Evolutionary conservation across 2,888 invertebrate genomes (phyloP).

Genomic region (Keiferia lycopersicella): DNA sequence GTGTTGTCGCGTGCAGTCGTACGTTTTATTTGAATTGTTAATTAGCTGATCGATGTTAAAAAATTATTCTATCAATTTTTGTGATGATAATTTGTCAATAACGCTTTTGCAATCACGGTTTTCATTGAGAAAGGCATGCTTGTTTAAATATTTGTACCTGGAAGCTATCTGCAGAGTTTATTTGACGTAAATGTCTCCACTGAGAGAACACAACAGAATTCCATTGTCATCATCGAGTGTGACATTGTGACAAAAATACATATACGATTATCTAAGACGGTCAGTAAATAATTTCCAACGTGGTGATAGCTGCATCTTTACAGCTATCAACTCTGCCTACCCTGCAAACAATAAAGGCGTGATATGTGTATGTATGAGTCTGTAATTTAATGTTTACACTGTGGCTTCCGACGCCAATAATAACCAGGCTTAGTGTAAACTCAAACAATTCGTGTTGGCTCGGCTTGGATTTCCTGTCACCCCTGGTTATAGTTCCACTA

Average conservation of each 20-base stretch:
- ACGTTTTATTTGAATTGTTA: conserved; percentile 47
- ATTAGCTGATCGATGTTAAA: conserved; percentile 35
- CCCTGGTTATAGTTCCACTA: background rate
- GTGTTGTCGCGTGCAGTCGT: conserved; percentile 47
- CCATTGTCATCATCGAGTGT: too few species aligned
- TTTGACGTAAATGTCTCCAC: too few species aligned
- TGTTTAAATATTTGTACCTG: too few species aligned
- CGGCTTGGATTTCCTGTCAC: conserved; percentile 18
- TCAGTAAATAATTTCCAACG: too few species aligned
- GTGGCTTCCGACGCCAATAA: conserved; percentile 47
- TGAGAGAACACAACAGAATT: too few species aligned
- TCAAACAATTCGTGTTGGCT: conserved; percentile 26
- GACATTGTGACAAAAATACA: too few species aligned
- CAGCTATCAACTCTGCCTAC: too few species aligned
- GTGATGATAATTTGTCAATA: conserved; percentile 1
- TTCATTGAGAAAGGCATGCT: background rate
- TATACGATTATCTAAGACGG: too few species aligned
- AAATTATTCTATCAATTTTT: background rate
- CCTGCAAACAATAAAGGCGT: too few species aligned
- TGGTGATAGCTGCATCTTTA: too few species aligned
- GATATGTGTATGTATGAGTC: background rate
- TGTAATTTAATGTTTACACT: conserved; percentile 19
- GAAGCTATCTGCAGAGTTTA: too few species aligned
- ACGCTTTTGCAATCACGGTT: background rate
- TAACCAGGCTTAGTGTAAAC: conserved; percentile 30